phyloP scores from a whole-genome alignment of 1,140 invertebrate species.

The Sycophila sp. region DNA sequence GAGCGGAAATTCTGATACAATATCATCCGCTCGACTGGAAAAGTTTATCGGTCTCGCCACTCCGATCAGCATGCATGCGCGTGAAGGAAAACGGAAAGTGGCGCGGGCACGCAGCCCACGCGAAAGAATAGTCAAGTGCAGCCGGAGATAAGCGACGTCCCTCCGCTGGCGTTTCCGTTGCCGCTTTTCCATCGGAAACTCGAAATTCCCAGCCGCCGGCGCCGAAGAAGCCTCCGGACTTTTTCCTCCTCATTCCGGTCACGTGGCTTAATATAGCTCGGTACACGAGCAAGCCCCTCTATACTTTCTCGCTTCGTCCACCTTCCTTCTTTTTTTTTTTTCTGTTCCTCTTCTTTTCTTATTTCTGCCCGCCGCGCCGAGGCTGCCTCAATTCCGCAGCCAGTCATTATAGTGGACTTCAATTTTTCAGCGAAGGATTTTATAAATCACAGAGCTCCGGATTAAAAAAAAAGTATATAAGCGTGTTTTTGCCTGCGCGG shows the following conservation, averaged over 20 bases:
- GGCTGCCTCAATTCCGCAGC: not conserved
- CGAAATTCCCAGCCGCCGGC: slow-evolving; percentile 40
- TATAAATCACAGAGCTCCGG: too few species aligned
- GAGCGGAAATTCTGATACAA: slow-evolving; percentile 37
- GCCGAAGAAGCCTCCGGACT: slow-evolving; percentile 25
- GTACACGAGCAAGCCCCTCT: slow-evolving; percentile 47
- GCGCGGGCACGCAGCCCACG: not conserved
- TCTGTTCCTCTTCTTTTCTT: not conserved
- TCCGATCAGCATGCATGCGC: slow-evolving; percentile 10
- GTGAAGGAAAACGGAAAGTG: not conserved
- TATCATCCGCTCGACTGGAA: slow-evolving; percentile 24
- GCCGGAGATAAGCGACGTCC: too few species aligned
- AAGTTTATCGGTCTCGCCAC: slow-evolving; percentile 1
- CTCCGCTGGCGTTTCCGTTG: not conserved
- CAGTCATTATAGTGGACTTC: not conserved
- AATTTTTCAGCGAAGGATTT: too few species aligned
- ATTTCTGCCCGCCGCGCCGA: not conserved
- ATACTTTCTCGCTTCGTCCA: not conserved
- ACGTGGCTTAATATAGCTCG: slow-evolving; percentile 54
- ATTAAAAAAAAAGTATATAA: too few species aligned
- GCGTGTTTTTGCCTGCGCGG: too few species aligned
- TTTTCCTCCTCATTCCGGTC: slow-evolving; percentile 52
- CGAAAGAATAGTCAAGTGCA: too few species aligned
- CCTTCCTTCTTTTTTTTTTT: not conserved
- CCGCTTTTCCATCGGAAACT: slow-evolving; percentile 42